Base-by-base conservation (phyloP, 2,113 vertebrate genomes). In the Nothoprocta pentlandii region DNA sequence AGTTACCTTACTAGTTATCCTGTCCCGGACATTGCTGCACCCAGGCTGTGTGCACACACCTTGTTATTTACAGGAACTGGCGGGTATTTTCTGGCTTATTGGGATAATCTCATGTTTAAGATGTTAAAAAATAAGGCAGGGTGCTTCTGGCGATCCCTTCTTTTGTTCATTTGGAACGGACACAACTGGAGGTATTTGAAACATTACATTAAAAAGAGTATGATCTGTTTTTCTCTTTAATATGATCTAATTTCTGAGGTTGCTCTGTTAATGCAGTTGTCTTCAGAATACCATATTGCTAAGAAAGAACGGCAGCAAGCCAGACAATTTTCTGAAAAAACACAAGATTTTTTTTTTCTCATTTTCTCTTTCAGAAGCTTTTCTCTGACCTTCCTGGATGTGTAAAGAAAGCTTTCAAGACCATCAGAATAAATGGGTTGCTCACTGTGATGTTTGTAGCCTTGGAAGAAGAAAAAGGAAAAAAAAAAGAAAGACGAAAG, bases 381-480 rank as follows among this genome's bases (percentile, higher is more conserved):
- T 91, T 85, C 51, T 73, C 70, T 92, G 93, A 89, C 92, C 92
- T 96, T 95, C 96, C 91, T 80, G 68, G 61, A 93, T 68, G 74
- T 87, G 61, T 30, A 93, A 79, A 77, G 74, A 95, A 87, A 95
- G 86, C 78, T 95, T 96, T 92, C 89, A 94, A 89, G 93, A 92
- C 64, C 88, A 83, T 87, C 90, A 93, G 64, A 95, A 96, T 95
- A 95, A 95, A 96, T 87, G 85, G 84, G 73, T 87, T 97, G 86
- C 95, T 95, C 96, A 93, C 93, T 80, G 61, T 89, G 95, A 87
- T 80, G 90, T 74, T 96, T 67, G 67, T 78, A 93, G 81, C 75
- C 89, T 80, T 68, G 78, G 68, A 6, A 12, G n/a, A 58, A 56
- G 76, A 34, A 66, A 69, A 61, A 64, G 47, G 9, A 12, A 56